Evolutionary conservation across 2,113 vertebrate genomes (phyloP).

Genomic region (Xyrauchen texanus): DNA sequence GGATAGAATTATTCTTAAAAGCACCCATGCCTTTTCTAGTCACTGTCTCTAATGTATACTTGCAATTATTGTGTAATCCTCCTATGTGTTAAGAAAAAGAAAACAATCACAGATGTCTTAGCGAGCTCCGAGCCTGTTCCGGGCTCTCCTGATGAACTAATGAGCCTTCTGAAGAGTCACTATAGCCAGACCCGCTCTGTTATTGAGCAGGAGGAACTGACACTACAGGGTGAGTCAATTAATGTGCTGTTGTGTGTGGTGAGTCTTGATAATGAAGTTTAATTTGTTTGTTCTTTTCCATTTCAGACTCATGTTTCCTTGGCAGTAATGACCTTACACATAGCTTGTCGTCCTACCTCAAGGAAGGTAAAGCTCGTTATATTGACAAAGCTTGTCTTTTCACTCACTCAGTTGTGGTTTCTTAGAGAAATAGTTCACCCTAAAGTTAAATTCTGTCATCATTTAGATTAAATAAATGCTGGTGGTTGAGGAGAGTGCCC

Average conservation of each 20-base stretch:
- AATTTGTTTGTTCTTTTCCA: conserved; percentile 33
- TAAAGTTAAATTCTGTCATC: too few relatives aligned
- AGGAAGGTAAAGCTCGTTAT: conserved; percentile 73
- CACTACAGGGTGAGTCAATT: conserved; percentile 76
- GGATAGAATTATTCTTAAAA: neutral
- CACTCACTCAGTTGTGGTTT: too few relatives aligned
- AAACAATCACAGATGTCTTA: conserved; percentile 87
- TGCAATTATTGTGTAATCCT: neutral
- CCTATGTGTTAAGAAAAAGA: conserved; percentile 78
- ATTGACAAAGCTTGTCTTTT: too few relatives aligned
- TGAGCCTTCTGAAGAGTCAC: conserved; percentile 75
- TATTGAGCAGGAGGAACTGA: conserved; percentile 92
- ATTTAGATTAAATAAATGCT: too few relatives aligned
- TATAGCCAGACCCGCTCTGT: conserved; percentile 83
- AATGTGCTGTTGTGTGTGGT: conserved; percentile 10
- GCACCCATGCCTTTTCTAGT: neutral
- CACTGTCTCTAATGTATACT: neutral
- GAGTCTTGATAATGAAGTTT: neutral
- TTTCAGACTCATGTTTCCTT: conserved; percentile 88
- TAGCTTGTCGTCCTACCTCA: conserved; percentile 91
- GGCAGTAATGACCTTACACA: conserved; percentile 90
- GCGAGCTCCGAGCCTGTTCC: conserved; percentile 80
- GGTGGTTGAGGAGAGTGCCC: too few relatives aligned
- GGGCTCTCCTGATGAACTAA: conserved; percentile 83
- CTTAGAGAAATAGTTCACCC: too few relatives aligned